Conservation (phyloP, 2,797 vertebrate species). For the Bovichtus diacanthus region DNA sequence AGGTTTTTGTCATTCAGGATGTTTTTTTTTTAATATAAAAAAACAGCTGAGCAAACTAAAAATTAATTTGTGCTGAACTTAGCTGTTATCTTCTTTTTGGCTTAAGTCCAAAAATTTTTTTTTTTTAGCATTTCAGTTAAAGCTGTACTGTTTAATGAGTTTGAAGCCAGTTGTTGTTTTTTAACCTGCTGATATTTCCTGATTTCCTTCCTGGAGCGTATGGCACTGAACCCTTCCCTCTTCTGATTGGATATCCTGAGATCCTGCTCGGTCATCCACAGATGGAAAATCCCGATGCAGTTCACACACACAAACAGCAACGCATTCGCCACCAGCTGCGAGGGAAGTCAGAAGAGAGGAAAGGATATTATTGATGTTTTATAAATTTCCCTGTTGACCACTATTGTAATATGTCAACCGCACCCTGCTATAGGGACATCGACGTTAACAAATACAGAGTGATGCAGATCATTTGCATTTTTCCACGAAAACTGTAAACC, state of each 20-base stretch:
- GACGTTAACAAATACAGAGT: neutral
- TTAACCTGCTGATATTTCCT: slow-evolving; percentile 91
- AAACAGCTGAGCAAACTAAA: neutral
- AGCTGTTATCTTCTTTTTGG: neutral
- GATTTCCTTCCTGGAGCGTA: slow-evolving; percentile 85
- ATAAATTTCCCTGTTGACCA: neutral
- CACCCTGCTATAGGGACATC: no score
- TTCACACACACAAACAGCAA: slow-evolving; percentile 90
- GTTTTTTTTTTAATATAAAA: no score
- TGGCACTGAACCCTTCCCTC: slow-evolving; percentile 86
- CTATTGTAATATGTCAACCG: neutral
- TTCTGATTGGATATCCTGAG: slow-evolving; percentile 87
- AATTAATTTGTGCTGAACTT: neutral
- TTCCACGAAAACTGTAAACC: slow-evolving; percentile 3
- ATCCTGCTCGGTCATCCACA: slow-evolving; percentile 85
- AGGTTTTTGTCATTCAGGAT: no score
- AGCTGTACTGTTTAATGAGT: neutral
- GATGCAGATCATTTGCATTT: slow-evolving; percentile 44
- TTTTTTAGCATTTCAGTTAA: neutral
- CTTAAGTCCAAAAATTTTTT: neutral
- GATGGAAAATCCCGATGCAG: slow-evolving; percentile 88
- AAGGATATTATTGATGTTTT: neutral
- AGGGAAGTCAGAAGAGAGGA: neutral
- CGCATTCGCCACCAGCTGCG: slow-evolving; percentile 88
- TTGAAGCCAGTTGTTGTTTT: neutral